Evolutionary conservation across 2,888 invertebrate species (phyloP), one percentile per base, ranked within the genome.

Genomic region (Agrenia bidenticulata): DNA sequence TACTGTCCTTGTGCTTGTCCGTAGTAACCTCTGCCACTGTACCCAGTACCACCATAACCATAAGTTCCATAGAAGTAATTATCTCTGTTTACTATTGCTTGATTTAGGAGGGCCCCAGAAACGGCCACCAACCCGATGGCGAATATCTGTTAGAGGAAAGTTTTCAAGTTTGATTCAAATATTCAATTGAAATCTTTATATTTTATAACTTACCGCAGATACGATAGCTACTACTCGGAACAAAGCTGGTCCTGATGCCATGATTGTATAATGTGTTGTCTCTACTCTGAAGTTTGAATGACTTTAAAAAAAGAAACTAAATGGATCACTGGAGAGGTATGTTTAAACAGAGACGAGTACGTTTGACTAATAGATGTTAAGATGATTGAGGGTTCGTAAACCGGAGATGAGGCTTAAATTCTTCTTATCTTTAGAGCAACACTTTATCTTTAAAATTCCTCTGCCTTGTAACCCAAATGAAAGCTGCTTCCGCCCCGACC

Each of bases 81-180:
- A 19, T 67, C 66, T 41, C 69, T 68, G 17, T 66, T 69, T 49
- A 64, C 37, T 1, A 71, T 26, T 7, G 71, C 66, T 56, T 71
- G 71, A 27, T 71, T 59, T 26, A 71, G 54, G 11, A 71, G 23
- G 11, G 66, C 51, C n/a, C 68, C 71, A 15, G 71, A 68, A 1
- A 69, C 71, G 15, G 66, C 69, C 11, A 71, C 62, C 1, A 71
- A 64, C 7, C 63, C 69, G 23, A 71, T 63, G 27, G 63, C 71
- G 56, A 71, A 71, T 21, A 71, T 58, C 71, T 71, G 21, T 4
- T 11, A 19, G 27, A 26, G 15, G 53, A 51, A 5, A 27, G 32
- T 24, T 24, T 42, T 57, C 15, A 15, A 15, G 49, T 39, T 1
- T 15, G 26, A 55, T 32, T 21, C 7, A 45, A n/a, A 11, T 45